Evolutionary conservation across 2,888 invertebrate genomes (phyloP).

Genomic region (Acronicta leporina): DNA sequence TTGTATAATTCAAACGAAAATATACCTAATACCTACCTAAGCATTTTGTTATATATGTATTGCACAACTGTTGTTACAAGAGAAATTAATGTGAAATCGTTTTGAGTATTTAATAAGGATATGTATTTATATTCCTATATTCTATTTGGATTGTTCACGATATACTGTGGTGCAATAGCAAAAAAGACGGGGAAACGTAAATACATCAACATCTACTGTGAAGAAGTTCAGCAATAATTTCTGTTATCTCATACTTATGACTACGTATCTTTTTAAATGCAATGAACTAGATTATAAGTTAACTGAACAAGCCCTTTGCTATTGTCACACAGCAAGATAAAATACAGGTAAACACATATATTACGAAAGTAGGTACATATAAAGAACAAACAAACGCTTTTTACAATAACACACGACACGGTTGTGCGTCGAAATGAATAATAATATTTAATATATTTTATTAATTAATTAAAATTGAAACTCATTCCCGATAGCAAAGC

Average conservation of each 20-base stretch:
- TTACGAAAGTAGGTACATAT: constrained; percentile 78
- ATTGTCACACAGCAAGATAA: constrained; percentile 82
- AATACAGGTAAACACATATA: constrained; percentile 81
- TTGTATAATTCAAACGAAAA: constrained; percentile 86
- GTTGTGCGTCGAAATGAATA: constrained; percentile 84
- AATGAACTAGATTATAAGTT: constrained; percentile 77
- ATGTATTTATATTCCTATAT: constrained; percentile 85
- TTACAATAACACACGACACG: constrained; percentile 82
- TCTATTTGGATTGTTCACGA: constrained; percentile 81
- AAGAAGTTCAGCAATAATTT: constrained; percentile 69
- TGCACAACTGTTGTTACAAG: constrained; percentile 86
- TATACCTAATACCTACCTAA: constrained; percentile 87
- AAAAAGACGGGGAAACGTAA: constrained; percentile 63
- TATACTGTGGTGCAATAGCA: constrained; percentile 82
- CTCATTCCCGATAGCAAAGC: constrained; percentile 87
- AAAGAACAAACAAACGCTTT: constrained; percentile 86
- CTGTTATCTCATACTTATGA: constrained; percentile 73
- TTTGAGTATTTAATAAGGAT: constrained; percentile 88
- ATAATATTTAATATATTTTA: constrained; percentile 71
- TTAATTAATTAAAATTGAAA: constrained; percentile 76
- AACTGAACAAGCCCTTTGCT: constrained; percentile 77
- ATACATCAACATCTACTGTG: constrained; percentile 69
- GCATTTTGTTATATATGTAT: constrained; percentile 85
- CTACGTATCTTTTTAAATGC: constrained; percentile 84
- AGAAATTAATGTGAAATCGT: constrained; percentile 80